These are phyloP conservation scores for Centropyge bicolor DNA, from an alignment of 2,797 vertebrate species.

Conservation along the genomic window DNA sequence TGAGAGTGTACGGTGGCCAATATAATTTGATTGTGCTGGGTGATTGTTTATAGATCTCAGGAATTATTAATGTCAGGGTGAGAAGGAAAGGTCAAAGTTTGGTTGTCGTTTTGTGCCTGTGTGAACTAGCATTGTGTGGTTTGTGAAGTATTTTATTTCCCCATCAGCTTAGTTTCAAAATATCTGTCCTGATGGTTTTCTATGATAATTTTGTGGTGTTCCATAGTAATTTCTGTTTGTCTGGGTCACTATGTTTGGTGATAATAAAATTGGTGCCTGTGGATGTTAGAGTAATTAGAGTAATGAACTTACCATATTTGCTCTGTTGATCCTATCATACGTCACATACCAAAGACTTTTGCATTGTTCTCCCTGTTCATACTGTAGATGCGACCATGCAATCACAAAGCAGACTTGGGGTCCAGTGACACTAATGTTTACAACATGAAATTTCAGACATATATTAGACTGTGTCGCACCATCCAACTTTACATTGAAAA, in stretches of 20 bases:
- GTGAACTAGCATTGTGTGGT: background rate
- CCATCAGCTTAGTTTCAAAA: background rate
- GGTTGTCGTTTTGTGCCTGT: background rate
- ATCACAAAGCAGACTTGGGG: background rate
- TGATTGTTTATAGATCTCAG: slow-evolving; percentile 5
- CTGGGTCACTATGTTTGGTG: too few species aligned
- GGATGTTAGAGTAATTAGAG: too few species aligned
- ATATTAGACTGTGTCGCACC: too few species aligned
- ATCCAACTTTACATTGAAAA: background rate
- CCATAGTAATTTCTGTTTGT: too few species aligned
- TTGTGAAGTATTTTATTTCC: background rate
- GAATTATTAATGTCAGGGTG: background rate
- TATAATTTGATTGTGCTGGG: background rate
- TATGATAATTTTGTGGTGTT: too few species aligned
- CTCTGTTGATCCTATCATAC: background rate
- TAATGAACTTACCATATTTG: background rate
- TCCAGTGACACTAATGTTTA: background rate
- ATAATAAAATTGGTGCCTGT: too few species aligned
- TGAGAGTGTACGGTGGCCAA: background rate
- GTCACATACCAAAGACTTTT: too few species aligned
- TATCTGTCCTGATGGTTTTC: too few species aligned
- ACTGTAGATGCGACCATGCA: background rate
- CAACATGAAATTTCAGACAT: background rate
- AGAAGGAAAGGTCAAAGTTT: background rate
- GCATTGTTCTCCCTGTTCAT: background rate